phyloP scores from a whole-genome alignment of 2,888 invertebrate genomes.

The Cerastoderma edule region DNA sequence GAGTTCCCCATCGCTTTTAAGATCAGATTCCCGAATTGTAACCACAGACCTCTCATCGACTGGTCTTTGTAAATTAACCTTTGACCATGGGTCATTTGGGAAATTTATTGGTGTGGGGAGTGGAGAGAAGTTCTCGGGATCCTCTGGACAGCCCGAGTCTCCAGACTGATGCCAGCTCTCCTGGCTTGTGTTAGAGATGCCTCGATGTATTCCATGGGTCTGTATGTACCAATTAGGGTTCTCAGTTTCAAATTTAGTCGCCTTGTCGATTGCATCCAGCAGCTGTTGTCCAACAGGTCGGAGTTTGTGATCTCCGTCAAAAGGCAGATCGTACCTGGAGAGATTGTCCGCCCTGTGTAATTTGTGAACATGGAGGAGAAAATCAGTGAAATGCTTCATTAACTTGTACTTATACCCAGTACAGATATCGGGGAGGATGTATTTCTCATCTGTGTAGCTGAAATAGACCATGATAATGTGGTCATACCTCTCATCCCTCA shows the following conservation, averaged over 20 bases:
- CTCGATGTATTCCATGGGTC: conserved; percentile 25
- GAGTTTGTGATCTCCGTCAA: conserved; percentile 44
- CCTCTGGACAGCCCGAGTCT: conserved; percentile 49
- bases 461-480: conserved; percentile 60
- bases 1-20: background rate
- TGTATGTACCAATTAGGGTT: conserved; percentile 45
- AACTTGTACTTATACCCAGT: conserved; percentile 57
- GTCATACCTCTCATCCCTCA: conserved; percentile 49
- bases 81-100: background rate
- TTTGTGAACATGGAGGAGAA: conserved; percentile 55
- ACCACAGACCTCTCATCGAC: background rate
- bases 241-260: conserved; percentile 32
- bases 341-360: conserved; percentile 53
- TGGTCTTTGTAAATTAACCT: background rate
- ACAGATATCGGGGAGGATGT: conserved; percentile 50
- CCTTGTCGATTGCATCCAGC: conserved; percentile 33
- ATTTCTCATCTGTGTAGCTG: conserved; percentile 51
- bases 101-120: conserved; percentile 20
- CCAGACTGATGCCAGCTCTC: conserved; percentile 51
- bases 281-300: conserved; percentile 46
- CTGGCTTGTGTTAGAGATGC: conserved; percentile 42
- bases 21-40: conserved; percentile 24
- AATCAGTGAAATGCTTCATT: conserved; percentile 59
- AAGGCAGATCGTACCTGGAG: conserved; percentile 45
- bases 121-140: conserved; percentile 19